Percentiles rank a stretch among this genome's conserved stretches.
Conservation (phyloP, 2,888 invertebrate genomes). For the Cyrtodaria siliqua region DNA sequence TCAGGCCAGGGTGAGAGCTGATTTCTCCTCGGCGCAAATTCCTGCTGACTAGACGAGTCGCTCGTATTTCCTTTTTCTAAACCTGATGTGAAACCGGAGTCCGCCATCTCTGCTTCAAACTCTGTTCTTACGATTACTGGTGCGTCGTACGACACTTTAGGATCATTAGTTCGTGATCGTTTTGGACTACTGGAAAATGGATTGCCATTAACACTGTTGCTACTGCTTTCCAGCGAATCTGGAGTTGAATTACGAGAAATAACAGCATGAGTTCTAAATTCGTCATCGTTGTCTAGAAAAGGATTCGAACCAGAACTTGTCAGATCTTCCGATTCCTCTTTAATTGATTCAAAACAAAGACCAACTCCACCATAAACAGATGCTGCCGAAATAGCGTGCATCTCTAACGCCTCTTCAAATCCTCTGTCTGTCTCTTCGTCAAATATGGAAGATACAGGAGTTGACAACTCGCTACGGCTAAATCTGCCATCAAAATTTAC, state of each 20-base stretch:
- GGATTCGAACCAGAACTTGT: slow-evolving; percentile 63
- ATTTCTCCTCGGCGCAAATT: slow-evolving; percentile 24
- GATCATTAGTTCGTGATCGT: neutral
- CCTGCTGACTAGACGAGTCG: slow-evolving; percentile 51
- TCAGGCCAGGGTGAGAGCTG: slow-evolving; percentile 64
- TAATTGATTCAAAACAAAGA: slow-evolving; percentile 74
- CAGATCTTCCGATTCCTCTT: slow-evolving; percentile 74
- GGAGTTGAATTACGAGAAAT: slow-evolving; percentile 59
- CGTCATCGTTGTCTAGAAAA: slow-evolving; percentile 54
- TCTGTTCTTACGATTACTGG: slow-evolving; percentile 27
- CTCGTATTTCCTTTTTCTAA: slow-evolving; percentile 45
- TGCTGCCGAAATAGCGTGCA: slow-evolving; percentile 52
- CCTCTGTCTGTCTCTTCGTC: slow-evolving; percentile 75
- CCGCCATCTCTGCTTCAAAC: slow-evolving; percentile 40
- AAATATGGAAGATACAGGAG: slow-evolving; percentile 66
- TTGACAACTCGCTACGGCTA: slow-evolving; percentile 47
- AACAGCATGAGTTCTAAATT: slow-evolving; percentile 70
- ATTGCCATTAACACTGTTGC: slow-evolving; percentile 59
- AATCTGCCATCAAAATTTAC: slow-evolving; percentile 1
- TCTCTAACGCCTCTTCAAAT: slow-evolving; percentile 74
- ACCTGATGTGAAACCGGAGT: slow-evolving; percentile 60
- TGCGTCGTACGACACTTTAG: neutral
- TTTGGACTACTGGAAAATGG: slow-evolving; percentile 34
- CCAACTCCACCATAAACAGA: slow-evolving; percentile 65
- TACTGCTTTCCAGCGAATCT: slow-evolving; percentile 57